Percentiles rank a stretch among this genome's conserved stretches.
These are phyloP conservation scores for Drosophila prosaltans DNA, from an alignment of 1,140 invertebrate genomes.

Conservation along the genomic window DNA sequence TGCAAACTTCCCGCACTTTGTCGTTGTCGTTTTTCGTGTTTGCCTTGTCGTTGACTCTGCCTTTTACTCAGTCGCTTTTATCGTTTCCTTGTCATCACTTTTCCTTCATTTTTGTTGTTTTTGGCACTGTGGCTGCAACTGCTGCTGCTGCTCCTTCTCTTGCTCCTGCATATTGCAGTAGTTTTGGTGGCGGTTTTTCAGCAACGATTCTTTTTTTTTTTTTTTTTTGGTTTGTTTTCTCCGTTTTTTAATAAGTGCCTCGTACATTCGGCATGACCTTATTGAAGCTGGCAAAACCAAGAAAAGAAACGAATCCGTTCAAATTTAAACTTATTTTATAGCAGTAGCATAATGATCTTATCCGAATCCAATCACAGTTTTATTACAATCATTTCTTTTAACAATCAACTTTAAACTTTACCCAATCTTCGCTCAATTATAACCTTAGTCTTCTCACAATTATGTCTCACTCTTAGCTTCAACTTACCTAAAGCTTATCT, in stretches of 20 bases:
- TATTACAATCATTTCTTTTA: too few relatives aligned
- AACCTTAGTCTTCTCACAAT: too few relatives aligned
- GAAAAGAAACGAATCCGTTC: not conserved
- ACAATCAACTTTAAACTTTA: too few relatives aligned
- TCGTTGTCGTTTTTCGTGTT: slow-evolving; percentile 58
- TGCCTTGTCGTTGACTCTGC: slow-evolving; percentile 42
- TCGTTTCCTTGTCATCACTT: slow-evolving; percentile 57
- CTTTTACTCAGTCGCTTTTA: slow-evolving; percentile 35
- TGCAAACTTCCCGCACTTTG: slow-evolving; percentile 79
- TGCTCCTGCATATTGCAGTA: slow-evolving; percentile 50
- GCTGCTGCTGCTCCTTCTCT: slow-evolving; percentile 14
- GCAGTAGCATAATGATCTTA: not conserved
- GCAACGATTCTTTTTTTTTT: slow-evolving; percentile 16
- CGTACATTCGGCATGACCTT: slow-evolving; percentile 48
- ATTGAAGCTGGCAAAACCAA: slow-evolving; percentile 27
- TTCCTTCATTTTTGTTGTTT: slow-evolving; percentile 17
- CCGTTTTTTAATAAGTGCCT: slow-evolving; percentile 61
- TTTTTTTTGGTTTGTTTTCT: slow-evolving; percentile 15
- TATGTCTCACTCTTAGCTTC: too few relatives aligned
- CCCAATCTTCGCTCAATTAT: too few relatives aligned
- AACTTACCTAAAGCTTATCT: too few relatives aligned
- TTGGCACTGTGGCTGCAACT: slow-evolving; percentile 27
- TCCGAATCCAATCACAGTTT: too few relatives aligned
- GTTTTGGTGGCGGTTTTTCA: slow-evolving; percentile 38
- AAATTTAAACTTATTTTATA: not conserved